These are phyloP conservation scores for Equus przewalskii DNA, from an alignment of 2,113 vertebrate species.

Conservation along the genomic window DNA sequence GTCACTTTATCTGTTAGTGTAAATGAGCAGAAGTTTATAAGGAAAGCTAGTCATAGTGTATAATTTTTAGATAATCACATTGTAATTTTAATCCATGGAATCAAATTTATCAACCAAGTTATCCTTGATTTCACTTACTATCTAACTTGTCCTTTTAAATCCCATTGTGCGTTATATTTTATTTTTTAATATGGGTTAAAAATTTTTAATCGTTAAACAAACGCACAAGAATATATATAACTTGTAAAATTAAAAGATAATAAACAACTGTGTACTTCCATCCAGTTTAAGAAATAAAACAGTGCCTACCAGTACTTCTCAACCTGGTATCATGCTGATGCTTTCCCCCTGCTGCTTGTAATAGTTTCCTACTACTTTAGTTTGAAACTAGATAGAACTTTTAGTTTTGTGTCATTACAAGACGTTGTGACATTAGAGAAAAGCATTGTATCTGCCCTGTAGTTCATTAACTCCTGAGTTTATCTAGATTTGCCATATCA, in stretches of 20 bases:
- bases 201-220: not conserved
- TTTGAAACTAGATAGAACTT: not conserved
- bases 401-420: not conserved
- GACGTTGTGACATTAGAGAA: not conserved
- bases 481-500: not conserved
- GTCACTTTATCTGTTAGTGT: not conserved
- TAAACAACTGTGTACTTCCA: not conserved
- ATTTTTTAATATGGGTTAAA: slow-evolving; percentile 1
- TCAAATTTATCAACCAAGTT: not conserved
- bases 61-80: not conserved
- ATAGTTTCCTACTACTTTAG: not conserved
- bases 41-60: not conserved
- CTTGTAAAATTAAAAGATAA: not conserved
- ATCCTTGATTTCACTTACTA: not conserved
- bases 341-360: not conserved
- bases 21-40: not conserved
- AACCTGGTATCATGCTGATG: not conserved
- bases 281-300: not conserved
- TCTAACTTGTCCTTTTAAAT: slow-evolving; percentile 7
- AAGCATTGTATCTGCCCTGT: not conserved
- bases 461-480: not conserved
- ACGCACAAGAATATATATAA: not conserved
- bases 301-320: not conserved
- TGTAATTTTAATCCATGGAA: slow-evolving; percentile 9
- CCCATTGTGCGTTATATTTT: not conserved